These are phyloP conservation scores for Lagopus leucura DNA, from an alignment of 2,113 vertebrate genomes.

Conservation along the genomic window DNA sequence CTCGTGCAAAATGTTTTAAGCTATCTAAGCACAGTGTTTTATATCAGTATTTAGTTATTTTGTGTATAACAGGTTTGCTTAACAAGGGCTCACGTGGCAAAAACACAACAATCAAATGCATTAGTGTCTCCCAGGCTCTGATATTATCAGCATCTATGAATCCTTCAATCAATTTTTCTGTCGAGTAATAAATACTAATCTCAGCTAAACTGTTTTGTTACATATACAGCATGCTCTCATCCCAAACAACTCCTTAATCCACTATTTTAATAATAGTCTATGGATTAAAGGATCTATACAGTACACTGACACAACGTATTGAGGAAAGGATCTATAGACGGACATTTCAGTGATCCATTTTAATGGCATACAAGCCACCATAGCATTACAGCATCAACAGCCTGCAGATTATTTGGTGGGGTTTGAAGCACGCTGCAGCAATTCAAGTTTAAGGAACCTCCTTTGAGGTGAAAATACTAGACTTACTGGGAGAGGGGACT, in stretches of 20 bases:
- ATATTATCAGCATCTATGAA: neutral
- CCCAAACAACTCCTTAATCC: conserved; percentile 61
- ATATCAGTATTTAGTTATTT: neutral
- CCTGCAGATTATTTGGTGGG: conserved; percentile 32
- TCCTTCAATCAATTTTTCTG: conserved; percentile 28
- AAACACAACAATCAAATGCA: neutral
- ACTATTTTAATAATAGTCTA: conserved; percentile 52
- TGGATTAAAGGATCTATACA: conserved; percentile 64
- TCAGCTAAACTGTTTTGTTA: conserved; percentile 57
- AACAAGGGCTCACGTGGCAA: neutral
- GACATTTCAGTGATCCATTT: conserved; percentile 10
- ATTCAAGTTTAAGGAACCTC: neutral
- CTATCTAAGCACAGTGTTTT: neutral
- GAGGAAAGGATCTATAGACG: conserved; percentile 28
- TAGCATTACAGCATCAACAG: neutral
- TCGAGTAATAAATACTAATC: conserved; percentile 54
- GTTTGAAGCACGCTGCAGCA: neutral
- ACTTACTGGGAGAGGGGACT: neutral
- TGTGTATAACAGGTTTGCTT: neutral
- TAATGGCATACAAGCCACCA: neutral
- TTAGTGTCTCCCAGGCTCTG: neutral
- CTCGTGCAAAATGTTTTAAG: neutral
- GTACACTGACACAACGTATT: neutral
- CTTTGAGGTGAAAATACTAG: neutral
- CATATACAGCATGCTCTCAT: conserved; percentile 32